A percentile compares a stretch with the other conserved stretches of the same genome.
These are phyloP conservation scores for Amazona vittata DNA, from an alignment of 2,113 vertebrate genomes.

Conservation along the genomic window DNA sequence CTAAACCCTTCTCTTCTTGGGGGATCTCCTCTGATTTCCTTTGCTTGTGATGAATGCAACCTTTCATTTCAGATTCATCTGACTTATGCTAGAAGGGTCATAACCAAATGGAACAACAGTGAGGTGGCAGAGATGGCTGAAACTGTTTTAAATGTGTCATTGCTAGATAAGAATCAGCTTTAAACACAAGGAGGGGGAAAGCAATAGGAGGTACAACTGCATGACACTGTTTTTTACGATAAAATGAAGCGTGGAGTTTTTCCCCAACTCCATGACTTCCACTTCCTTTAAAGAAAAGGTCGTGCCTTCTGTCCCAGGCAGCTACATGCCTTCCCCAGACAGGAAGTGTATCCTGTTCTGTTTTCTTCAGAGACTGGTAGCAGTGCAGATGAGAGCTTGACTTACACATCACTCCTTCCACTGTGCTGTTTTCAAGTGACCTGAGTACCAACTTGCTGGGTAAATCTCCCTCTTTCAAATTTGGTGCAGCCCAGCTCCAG, in stretches of 20 bases:
- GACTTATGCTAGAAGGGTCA: constrained; percentile 1
- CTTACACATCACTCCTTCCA: background rate
- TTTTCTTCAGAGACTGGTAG: background rate
- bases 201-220: background rate
- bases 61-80: background rate
- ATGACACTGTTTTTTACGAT: background rate
- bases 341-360: constrained; percentile 39
- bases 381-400: background rate
- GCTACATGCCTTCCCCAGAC: background rate
- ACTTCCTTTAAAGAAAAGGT: constrained; percentile 27
- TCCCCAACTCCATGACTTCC: background rate
- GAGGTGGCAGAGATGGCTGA: background rate
- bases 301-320: background rate
- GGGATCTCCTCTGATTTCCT: background rate
- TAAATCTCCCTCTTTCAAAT: background rate
- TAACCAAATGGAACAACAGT: background rate
- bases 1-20: background rate
- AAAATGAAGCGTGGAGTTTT: background rate
- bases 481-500: background rate
- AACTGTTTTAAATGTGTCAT: background rate
- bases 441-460: background rate
- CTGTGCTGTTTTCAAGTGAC: background rate
- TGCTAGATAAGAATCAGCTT: background rate
- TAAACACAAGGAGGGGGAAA: background rate
- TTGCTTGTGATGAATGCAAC: background rate